These are phyloP conservation scores for Limonius californicus DNA, from an alignment of 1,140 invertebrate species.

Conservation along the genomic window DNA sequence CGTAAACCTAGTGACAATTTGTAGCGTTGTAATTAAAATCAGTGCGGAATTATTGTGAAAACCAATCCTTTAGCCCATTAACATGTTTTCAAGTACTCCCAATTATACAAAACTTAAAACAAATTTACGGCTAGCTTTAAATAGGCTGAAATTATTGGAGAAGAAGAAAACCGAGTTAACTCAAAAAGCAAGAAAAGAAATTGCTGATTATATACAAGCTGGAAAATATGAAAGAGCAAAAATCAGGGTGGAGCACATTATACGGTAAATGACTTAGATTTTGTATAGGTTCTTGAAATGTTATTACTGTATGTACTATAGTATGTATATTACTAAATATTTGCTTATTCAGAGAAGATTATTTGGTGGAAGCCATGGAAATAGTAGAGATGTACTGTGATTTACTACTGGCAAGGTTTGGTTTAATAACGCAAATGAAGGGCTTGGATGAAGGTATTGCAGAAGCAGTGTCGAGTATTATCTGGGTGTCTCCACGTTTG, in stretches of 20 bases:
- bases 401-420: conserved; percentile 93
- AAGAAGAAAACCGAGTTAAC: conserved; percentile 98
- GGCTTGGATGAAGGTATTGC: conserved; percentile 91
- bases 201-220: conserved; percentile 89
- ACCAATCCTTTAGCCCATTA: too few relatives aligned
- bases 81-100: conserved; percentile 82
- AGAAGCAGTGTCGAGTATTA: conserved; percentile 92
- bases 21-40: too few relatives aligned
- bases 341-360: conserved; percentile 80
- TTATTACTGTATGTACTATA: background rate
- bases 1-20: too few relatives aligned
- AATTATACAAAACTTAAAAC: conserved; percentile 97
- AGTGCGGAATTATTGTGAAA: too few relatives aligned
- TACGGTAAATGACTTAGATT: conserved; percentile 54
- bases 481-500: conserved; percentile 93
- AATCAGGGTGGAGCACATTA: conserved; percentile 97
- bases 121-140: conserved; percentile 86
- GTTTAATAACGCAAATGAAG: conserved; percentile 96
- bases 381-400: conserved; percentile 99
- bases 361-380: conserved; percentile 99
- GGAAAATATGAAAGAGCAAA: conserved; percentile 92
- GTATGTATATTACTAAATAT: conserved; percentile 4
- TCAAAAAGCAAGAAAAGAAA: conserved; percentile 94
- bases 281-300: conserved; percentile 12
- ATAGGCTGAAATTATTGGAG: conserved; percentile 90